phyloP scores from a whole-genome alignment of 2,113 vertebrate genomes.

The Lasiurus borealis region DNA sequence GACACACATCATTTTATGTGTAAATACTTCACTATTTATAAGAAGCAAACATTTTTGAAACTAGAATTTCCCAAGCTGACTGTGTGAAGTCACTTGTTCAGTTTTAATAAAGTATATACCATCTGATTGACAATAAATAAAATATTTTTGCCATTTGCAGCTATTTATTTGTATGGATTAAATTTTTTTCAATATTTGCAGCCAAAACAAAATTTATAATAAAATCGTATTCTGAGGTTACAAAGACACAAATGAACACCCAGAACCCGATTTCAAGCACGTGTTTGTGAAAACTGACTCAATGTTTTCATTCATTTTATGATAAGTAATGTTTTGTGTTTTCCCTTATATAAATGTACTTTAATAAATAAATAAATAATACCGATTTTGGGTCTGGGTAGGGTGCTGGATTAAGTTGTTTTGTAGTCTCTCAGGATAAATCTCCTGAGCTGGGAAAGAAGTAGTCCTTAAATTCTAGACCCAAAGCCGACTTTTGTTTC shows the following conservation, averaged over 20 bases:
- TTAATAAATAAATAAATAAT: background rate
- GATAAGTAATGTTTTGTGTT: background rate
- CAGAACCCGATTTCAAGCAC: background rate
- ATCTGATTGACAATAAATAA: background rate
- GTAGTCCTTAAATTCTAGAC: background rate
- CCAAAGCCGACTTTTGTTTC: background rate
- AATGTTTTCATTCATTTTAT: background rate
- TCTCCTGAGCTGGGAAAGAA: background rate
- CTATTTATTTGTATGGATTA: background rate
- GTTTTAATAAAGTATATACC: background rate
- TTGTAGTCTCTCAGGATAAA: background rate
- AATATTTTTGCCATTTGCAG: background rate
- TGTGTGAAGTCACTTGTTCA: background rate
- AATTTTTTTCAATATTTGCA: background rate
- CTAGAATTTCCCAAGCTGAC: background rate
- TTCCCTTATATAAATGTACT: background rate
- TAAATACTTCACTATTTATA: constrained; percentile 1
- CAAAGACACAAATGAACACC: background rate
- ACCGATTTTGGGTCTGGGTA: background rate
- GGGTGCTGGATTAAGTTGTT: background rate
- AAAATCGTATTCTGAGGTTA: background rate
- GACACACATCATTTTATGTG: background rate
- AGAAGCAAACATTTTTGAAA: background rate
- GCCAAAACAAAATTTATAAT: background rate
- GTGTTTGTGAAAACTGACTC: background rate